Base-by-base conservation (phyloP, 2,888 invertebrate species). In the Nemotelus pantherinus region DNA sequence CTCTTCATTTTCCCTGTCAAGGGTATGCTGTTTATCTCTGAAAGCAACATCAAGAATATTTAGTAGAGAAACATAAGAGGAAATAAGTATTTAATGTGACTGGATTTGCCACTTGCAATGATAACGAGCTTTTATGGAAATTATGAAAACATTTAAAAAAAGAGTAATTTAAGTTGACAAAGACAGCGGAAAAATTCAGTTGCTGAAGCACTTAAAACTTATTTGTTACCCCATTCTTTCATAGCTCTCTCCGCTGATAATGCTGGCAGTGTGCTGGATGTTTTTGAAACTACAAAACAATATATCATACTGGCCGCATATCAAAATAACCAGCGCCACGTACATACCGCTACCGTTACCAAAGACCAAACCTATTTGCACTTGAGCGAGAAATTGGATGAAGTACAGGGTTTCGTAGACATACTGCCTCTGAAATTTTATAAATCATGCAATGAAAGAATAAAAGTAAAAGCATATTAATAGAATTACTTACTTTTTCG, bases 241-340 rank as follows among this genome's bases (percentile, higher is more conserved):
- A 25, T 25, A 25, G 25, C 25, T 53, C 53, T 53, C 53, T 53
- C 7, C 53, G 7, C 7, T 53, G 53, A 53, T 7, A 53, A 53
- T 53, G 25, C 25, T 25, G 2, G 84, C 83, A 3, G 84, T 84
- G 58, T 82, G 82, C 3, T 84, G 58, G 39, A 85, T 80, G 82
- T 85, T 85, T 70, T 86, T 86, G 3, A 85, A 77, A 68, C 85
- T 85, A 57, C 85, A 85, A 68, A 81, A 83, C 3, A 85, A 77
- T 0, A 85, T 60, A 79, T 85, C 85, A 58, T 83, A 85, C 79
- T 85, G 85, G 1, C 85, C 85, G 3, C 83, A 85, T 47, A 84
- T 78, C 2, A 84, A 77, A 10, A 85, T 83, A 9, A 82, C 80
- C 25, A 84, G 64, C 2, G 81, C 81, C 81, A 84, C 68, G 88